These are phyloP conservation scores for Phoenicopterus ruber DNA, from an alignment of 2,113 vertebrate species.

Conservation along the genomic window DNA sequence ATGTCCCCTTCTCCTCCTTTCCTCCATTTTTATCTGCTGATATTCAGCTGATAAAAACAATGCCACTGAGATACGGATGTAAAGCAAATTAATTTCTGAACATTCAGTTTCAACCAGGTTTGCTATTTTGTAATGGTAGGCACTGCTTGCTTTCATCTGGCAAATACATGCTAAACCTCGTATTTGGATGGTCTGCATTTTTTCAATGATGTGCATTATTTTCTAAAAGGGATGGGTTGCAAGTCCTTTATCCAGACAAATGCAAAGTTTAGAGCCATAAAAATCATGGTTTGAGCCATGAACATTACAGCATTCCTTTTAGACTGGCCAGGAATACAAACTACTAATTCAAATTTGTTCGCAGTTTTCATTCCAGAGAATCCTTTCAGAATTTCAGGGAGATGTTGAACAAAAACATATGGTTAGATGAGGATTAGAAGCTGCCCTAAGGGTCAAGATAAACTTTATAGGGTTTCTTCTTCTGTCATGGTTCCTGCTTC, in stretches of 20 bases:
- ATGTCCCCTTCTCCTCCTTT: background rate
- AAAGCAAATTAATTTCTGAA: background rate
- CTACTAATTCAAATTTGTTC: background rate
- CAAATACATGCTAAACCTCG: background rate
- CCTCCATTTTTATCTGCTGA: background rate
- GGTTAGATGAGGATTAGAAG: background rate
- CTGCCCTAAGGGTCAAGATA: background rate
- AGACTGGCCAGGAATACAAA: background rate
- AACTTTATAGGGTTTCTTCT: background rate
- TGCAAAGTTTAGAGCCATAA: background rate
- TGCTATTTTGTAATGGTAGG: background rate
- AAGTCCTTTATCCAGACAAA: background rate
- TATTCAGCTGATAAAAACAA: background rate
- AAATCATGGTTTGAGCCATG: background rate
- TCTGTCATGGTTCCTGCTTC: background rate
- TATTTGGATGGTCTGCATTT: background rate
- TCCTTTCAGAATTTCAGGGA: background rate
- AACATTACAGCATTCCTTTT: background rate
- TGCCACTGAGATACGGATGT: background rate
- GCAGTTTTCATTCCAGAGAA: background rate
- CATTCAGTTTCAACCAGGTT: background rate
- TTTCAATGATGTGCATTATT: background rate
- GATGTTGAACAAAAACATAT: background rate
- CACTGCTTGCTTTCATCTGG: background rate
- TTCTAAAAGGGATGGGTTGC: background rate